Conservation (phyloP, 2,113 vertebrate species). For the Myrmophylax atrothorax region DNA sequence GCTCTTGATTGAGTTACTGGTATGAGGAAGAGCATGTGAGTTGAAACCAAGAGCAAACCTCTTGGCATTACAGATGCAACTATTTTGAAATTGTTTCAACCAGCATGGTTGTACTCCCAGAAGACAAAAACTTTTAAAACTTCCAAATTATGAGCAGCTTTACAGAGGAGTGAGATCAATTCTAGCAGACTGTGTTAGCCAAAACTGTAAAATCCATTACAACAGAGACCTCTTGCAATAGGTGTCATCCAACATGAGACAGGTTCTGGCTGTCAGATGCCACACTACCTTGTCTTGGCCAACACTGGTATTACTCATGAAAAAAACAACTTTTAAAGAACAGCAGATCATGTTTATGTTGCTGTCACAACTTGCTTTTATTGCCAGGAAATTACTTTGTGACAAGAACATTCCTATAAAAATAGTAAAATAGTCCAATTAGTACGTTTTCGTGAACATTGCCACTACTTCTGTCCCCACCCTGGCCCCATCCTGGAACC, state of each 20-base stretch:
- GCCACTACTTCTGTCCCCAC: background rate
- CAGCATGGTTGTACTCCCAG: background rate
- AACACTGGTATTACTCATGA: background rate
- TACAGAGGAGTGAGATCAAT: background rate
- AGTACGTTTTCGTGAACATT: background rate
- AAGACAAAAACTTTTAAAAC: background rate
- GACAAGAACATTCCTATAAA: background rate
- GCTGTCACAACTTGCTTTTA: background rate
- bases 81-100: background rate
- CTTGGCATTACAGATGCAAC: background rate
- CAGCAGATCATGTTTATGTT: background rate
- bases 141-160: background rate
- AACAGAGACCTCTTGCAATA: background rate
- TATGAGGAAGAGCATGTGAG: background rate
- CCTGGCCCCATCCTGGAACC: background rate
- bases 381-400: background rate
- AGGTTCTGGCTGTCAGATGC: background rate
- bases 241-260: background rate
- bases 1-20: background rate
- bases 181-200: background rate
- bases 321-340: background rate
- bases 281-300: background rate
- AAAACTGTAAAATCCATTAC: background rate
- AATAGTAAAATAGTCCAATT: background rate
- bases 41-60: background rate